These are phyloP conservation scores for Kryptopterus vitreolus DNA, from an alignment of 2,797 vertebrate species.

Conservation along the genomic window DNA sequence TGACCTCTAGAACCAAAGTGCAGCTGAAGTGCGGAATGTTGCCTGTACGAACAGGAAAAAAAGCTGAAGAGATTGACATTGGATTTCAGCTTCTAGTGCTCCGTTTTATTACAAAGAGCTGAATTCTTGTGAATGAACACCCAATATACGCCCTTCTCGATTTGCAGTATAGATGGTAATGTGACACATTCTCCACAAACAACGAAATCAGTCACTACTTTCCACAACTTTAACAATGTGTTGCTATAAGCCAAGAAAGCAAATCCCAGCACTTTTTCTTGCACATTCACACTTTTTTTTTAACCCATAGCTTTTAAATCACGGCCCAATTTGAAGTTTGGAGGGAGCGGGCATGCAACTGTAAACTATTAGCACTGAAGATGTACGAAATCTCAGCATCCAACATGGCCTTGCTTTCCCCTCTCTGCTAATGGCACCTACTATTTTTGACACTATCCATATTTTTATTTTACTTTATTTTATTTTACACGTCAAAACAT, in stretches of 20 bases:
- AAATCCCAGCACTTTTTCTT: neutral
- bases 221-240: neutral
- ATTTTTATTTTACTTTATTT: neutral
- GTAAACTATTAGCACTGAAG: conserved; percentile 66
- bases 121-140: neutral
- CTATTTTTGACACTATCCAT: conserved; percentile 10
- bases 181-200: neutral
- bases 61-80: neutral
- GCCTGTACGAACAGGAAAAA: neutral
- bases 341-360: conserved; percentile 47
- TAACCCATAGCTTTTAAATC: no score
- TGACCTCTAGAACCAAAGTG: conserved; percentile 31
- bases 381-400: conserved; percentile 56
- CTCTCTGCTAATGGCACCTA: conserved; percentile 54
- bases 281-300: neutral
- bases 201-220: neutral
- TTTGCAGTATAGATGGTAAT: no score
- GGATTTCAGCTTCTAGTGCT: neutral
- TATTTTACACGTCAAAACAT: no score
- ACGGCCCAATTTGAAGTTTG: neutral
- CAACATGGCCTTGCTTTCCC: conserved; percentile 43
- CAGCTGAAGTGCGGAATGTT: conserved; percentile 34
- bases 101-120: neutral
- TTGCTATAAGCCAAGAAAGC: neutral
- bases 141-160: no score